Base-by-base conservation (phyloP, 2,797 vertebrate genomes). In the Hybognathus amarus region DNA sequence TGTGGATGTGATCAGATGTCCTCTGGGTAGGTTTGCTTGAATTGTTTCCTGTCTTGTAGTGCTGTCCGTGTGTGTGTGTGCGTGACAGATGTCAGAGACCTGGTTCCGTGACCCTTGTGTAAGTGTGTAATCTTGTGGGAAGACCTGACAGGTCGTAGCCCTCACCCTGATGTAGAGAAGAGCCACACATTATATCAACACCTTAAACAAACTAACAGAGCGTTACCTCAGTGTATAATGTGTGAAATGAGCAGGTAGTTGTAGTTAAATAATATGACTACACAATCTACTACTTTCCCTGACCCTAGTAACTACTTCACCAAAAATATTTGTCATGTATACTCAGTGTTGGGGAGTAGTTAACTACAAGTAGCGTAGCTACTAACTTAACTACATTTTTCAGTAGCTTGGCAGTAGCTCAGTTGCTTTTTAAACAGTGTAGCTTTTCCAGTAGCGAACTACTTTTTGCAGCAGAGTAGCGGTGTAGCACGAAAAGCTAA, bases 1-100 rank as follows among this genome's bases (percentile, higher is more conserved):
- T 78, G 69, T 74, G 86, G 87, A 84, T 87, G 82, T 73, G 82
- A 74, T 78, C 84, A 87, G 91, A 90, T 92, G 91, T 88, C 91
- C 81, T 91, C 90, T 89, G 85, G 92, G 92, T 87, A 88, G 84
- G 87, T 87, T 75, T 93, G 94, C 94, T 93, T 92, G 93, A 94
- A 93, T 91, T 79, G 78, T 85, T 82, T 85, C 67, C 74, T 61
- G 66, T 52, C 76, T 83, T 86, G 76, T 83, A 75, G 13, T 27
- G 69, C 30, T 52, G 70, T 78, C 85, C 18, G 38, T 91, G 91
- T 79, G 83, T 33, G 80, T 45, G 42, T 45, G 12, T 45, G 12
- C 79, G 83, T 30, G 80, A 87, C 85, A 67, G 59, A 54, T 71
- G 85, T 82, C 85, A 76, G 50, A 77, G 75, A 82, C 68, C 73